Conservation (phyloP, 2,113 vertebrate species). For the Cebidichthys violaceus region DNA sequence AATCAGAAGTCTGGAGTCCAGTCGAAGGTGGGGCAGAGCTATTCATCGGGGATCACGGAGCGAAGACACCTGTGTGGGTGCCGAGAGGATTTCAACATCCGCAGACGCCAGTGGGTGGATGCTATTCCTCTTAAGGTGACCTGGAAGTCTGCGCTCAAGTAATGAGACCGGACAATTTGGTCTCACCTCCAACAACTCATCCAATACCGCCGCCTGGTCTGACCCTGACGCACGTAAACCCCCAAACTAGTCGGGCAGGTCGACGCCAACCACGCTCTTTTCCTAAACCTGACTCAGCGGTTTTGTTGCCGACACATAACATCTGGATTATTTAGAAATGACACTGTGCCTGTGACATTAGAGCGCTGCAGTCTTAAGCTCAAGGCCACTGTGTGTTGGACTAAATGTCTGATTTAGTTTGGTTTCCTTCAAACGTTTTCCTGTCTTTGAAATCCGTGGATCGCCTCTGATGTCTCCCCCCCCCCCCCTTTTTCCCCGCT, state of each 20-base stretch:
- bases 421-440: neutral
- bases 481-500: no score
- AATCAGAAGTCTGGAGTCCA: neutral
- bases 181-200: no score
- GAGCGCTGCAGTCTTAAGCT: no score
- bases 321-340: neutral
- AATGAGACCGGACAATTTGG: neutral
- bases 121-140: slow-evolving; percentile 11
- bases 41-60: neutral
- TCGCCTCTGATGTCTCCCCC: neutral
- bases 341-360: neutral
- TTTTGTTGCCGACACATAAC: no score
- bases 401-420: neutral
- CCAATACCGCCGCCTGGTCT: no score
- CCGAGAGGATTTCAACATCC: no score
- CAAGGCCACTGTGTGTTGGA: no score
- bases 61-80: neutral
- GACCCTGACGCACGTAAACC: no score
- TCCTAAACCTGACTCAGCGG: no score
- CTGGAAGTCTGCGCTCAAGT: neutral
- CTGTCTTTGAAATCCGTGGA: neutral
- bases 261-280: no score
- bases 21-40: neutral
- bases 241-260: no score
- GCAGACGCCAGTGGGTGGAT: no score